Percentiles rank a stretch among this genome's conserved stretches.
Evolutionary conservation across 2,888 invertebrate species (phyloP).

Genomic region (Clivina fossor): DNA sequence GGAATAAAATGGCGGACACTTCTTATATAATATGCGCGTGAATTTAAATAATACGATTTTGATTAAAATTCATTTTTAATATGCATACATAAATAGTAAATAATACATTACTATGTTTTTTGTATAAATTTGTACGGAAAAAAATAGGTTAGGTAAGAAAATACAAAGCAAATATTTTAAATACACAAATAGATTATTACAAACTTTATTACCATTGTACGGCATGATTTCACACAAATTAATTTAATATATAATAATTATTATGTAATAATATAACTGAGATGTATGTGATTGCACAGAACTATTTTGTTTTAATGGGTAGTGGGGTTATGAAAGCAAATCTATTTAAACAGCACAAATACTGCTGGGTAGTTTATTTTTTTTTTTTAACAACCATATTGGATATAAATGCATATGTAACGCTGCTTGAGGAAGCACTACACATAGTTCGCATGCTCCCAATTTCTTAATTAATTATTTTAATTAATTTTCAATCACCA

Average conservation of each 20-base stretch:
- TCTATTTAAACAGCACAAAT: slow-evolving; percentile 24
- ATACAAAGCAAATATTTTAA: slow-evolving; percentile 2
- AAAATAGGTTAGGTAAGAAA: neutral
- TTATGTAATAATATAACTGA: slow-evolving; percentile 13
- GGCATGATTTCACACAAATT: slow-evolving; percentile 27
- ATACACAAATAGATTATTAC: slow-evolving; percentile 31
- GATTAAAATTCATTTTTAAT: neutral
- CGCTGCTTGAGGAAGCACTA: slow-evolving; percentile 6
- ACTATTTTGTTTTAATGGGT: slow-evolving; percentile 22
- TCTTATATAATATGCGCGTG: neutral
- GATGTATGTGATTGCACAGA: slow-evolving; percentile 31
- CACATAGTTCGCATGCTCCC: neutral
- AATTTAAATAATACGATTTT: slow-evolving; percentile 1
- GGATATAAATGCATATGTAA: slow-evolving; percentile 22
- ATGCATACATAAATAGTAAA: neutral
- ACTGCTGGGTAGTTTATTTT: slow-evolving; percentile 5
- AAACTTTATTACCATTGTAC: slow-evolving; percentile 34
- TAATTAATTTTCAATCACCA: too few relatives aligned
- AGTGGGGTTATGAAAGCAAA: slow-evolving; percentile 27
- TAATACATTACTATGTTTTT: neutral
- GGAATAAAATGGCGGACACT: neutral
- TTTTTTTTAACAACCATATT: neutral
- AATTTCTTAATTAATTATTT: too few relatives aligned
- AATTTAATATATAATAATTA: slow-evolving; percentile 28
- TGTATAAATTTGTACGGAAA: too few relatives aligned